phyloP scores from a whole-genome alignment of 1,140 invertebrate genomes.

The Tetraneura akinire region DNA sequence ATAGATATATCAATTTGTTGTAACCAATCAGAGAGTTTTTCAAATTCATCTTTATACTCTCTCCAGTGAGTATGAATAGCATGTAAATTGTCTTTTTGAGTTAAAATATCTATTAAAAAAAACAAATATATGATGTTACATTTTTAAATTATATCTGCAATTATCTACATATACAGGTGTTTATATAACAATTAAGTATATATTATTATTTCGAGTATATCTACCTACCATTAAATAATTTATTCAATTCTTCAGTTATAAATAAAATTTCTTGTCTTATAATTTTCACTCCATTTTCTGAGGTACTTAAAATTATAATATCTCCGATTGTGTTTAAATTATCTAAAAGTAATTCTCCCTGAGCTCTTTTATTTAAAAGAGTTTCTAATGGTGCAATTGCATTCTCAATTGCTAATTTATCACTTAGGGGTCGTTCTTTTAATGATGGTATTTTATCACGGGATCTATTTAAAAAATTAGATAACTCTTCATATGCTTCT shows the following conservation, averaged over 20 bases:
- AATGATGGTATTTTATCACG: conserved; percentile 85
- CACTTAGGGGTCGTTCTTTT: conserved; percentile 80
- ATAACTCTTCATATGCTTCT: conserved; percentile 84
- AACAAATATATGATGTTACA: too few relatives aligned
- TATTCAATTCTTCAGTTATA: conserved; percentile 80
- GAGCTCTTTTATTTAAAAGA: conserved; percentile 84
- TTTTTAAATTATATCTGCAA: conserved; percentile 17
- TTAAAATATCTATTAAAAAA: conserved; percentile 69
- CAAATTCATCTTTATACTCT: conserved; percentile 90
- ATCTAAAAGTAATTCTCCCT: conserved; percentile 84
- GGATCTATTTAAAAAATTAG: conserved; percentile 79
- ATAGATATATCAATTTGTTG: conserved; percentile 90
- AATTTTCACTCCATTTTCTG: conserved; percentile 73
- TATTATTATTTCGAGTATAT: not conserved
- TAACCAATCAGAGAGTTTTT: conserved; percentile 87
- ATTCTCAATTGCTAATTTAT: conserved; percentile 85
- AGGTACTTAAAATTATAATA: conserved; percentile 81
- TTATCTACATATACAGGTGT: too few relatives aligned
- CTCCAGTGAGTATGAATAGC: conserved; percentile 80
- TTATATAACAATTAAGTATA: not conserved
- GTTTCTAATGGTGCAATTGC: conserved; percentile 82
- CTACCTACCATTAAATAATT: conserved; percentile 69
- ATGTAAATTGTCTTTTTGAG: conserved; percentile 82
- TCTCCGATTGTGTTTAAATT: conserved; percentile 82
- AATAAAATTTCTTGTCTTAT: conserved; percentile 84